Evolutionary conservation across 2,797 vertebrate species (phyloP).

Genomic region (Dallia pectoralis): DNA sequence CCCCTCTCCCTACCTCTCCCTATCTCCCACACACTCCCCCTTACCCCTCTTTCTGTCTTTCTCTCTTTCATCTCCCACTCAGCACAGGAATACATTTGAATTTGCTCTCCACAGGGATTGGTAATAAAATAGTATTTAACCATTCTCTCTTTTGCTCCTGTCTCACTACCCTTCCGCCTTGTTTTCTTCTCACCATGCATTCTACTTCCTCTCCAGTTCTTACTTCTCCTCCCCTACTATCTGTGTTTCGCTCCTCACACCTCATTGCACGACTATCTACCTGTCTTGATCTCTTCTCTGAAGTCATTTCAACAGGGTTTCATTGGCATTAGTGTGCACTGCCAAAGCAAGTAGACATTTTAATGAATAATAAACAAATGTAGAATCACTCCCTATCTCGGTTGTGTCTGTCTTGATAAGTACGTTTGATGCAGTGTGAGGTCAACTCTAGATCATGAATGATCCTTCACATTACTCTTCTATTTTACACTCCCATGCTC

Average conservation of each 20-base stretch:
- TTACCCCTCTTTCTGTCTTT: conserved; percentile 44
- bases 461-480: conserved; percentile 9
- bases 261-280: not conserved
- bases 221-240: conserved; percentile 1
- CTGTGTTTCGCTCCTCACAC: not conserved
- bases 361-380: too few relatives aligned
- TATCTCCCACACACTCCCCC: not conserved
- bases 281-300: not conserved
- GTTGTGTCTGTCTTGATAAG: not conserved
- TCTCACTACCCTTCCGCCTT: conserved; percentile 28
- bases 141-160: conserved; percentile 32
- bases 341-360: too few relatives aligned
- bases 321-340: too few relatives aligned
- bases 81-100: conserved; percentile 56
- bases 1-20: conserved; percentile 2
- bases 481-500: conserved; percentile 33
- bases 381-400: too few relatives aligned
- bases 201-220: conserved; percentile 10
- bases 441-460: conserved; percentile 2
- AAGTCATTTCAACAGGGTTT: not conserved
- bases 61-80: conserved; percentile 58
- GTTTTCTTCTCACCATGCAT: conserved; percentile 39
- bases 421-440: conserved; percentile 6
- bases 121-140: conserved; percentile 74
- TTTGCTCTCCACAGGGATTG: conserved; percentile 60